Evolutionary conservation across 1,140 invertebrate species (phyloP).

Genomic region (Leptinotarsa lineolata): DNA sequence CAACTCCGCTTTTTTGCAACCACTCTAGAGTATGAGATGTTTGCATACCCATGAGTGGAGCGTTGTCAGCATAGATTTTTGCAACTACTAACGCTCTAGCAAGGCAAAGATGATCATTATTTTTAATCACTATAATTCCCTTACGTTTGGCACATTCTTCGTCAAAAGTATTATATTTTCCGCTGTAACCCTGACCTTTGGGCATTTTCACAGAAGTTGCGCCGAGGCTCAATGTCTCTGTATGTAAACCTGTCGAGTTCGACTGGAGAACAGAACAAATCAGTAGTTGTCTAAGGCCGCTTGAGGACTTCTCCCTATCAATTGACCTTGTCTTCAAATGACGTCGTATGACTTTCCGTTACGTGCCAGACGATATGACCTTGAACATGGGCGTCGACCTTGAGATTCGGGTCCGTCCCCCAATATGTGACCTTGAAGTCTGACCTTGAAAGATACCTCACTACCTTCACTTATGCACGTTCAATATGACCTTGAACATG

Average conservation of each 20-base stretch:
- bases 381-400: too few relatives aligned
- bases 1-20: neutral
- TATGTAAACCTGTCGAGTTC: constrained; percentile 3
- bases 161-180: constrained; percentile 2
- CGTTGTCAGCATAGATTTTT: constrained; percentile 4
- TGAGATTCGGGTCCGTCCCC: too few relatives aligned
- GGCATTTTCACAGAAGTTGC: constrained; percentile 19
- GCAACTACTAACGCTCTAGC: constrained; percentile 19
- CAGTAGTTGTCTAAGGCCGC: too few relatives aligned
- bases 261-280: neutral
- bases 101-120: constrained; percentile 27
- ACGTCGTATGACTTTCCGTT: too few relatives aligned
- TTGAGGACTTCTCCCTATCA: too few relatives aligned
- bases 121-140: constrained; percentile 2
- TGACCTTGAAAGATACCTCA: too few relatives aligned
- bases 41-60: neutral
- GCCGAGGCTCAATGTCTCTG: constrained; percentile 12
- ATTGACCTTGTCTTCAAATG: too few relatives aligned
- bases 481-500: too few relatives aligned
- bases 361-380: too few relatives aligned
- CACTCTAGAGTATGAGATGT: neutral
- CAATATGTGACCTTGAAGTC: too few relatives aligned
- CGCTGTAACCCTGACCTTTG: neutral
- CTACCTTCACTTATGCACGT: too few relatives aligned
- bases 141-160: too few relatives aligned